phyloP scores from a whole-genome alignment of 1,140 invertebrate genomes.

The Periplaneta americana region DNA sequence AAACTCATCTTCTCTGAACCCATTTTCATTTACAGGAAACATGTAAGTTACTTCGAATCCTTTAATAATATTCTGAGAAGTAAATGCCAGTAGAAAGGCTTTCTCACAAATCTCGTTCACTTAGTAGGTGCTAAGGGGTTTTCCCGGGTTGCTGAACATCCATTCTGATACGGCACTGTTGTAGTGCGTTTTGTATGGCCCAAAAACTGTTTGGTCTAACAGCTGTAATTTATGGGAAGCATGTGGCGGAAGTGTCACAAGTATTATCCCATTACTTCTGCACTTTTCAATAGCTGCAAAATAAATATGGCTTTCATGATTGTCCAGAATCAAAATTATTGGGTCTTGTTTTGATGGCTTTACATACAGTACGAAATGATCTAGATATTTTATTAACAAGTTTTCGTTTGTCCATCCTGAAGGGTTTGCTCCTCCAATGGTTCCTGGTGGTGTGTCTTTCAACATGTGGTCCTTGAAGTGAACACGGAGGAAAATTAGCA shows the following conservation, averaged over 20 bases:
- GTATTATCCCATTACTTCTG: constrained; percentile 24
- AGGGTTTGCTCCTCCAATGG: constrained; percentile 24
- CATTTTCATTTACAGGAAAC: too few relatives aligned
- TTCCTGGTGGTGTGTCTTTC: constrained; percentile 22
- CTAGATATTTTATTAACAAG: constrained; percentile 31
- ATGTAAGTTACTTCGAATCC: too few relatives aligned
- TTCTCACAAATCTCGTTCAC: too few relatives aligned
- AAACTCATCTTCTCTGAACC: too few relatives aligned
- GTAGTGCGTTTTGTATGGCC: constrained; percentile 27
- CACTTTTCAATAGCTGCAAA: constrained; percentile 24
- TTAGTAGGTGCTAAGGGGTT: too few relatives aligned
- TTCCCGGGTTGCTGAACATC: too few relatives aligned
- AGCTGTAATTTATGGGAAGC: constrained; percentile 30
- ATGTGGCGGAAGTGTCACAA: constrained; percentile 31
- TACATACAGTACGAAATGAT: constrained; percentile 27
- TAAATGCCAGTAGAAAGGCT: too few relatives aligned
- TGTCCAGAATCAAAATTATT: constrained; percentile 35
- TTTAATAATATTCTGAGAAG: too few relatives aligned
- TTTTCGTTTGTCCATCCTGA: constrained; percentile 31
- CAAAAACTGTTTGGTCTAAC: constrained; percentile 32
- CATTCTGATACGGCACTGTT: too few relatives aligned
- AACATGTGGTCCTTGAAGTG: constrained; percentile 17
- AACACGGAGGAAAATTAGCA: constrained; percentile 28
- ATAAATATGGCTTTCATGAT: constrained; percentile 33
- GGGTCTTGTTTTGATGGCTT: constrained; percentile 24